phyloP scores from a whole-genome alignment of 2,888 invertebrate genomes.

The Idaea biselata region DNA sequence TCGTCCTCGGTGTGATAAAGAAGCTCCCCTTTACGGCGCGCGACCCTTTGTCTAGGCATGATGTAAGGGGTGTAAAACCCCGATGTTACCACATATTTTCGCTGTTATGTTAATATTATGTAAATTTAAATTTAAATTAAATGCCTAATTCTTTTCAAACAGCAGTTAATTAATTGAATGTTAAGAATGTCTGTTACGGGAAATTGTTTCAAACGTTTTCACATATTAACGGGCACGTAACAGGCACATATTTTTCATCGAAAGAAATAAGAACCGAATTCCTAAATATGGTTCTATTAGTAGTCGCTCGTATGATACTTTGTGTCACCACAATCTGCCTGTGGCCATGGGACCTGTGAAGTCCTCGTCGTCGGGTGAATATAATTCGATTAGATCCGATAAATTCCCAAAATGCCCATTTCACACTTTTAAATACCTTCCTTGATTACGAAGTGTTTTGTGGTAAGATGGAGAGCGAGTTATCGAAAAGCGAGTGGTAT shows the following conservation, averaged over 20 bases:
- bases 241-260: not conserved
- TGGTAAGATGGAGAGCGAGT: not conserved
- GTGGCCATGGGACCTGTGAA: too few species aligned
- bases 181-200: not conserved
- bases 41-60: not conserved
- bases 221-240: not conserved
- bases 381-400: too few species aligned
- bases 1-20: not conserved
- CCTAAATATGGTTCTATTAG: too few species aligned
- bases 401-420: too few species aligned
- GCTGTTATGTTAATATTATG: not conserved
- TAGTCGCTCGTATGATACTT: too few species aligned
- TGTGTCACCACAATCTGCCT: too few species aligned
- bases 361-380: too few species aligned
- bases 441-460: not conserved
- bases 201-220: not conserved
- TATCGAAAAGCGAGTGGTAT: constrained; percentile 12
- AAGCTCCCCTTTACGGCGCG: not conserved
- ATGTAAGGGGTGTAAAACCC: not conserved
- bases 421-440: too few species aligned
- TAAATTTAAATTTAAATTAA: not conserved
- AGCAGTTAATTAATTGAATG: not conserved
- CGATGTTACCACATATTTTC: not conserved
- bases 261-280: too few species aligned
- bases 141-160: not conserved